phyloP scores from a whole-genome alignment of 2,113 vertebrate genomes.

The Ciconia boyciana region DNA sequence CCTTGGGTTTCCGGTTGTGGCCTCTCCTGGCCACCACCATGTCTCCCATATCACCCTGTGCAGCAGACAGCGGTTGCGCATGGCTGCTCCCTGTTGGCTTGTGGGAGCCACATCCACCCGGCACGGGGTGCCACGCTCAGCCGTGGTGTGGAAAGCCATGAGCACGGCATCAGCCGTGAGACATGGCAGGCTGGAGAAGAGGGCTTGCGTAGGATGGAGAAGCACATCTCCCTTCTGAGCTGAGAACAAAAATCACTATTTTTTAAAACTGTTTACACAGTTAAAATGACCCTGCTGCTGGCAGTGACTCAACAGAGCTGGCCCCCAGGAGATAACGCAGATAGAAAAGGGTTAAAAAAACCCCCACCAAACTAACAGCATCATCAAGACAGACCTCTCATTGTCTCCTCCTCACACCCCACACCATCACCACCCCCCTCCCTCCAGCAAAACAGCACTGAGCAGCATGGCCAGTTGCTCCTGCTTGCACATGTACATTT shows the following conservation, averaged over 20 bases:
- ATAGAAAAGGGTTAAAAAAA: background rate
- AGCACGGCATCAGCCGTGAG: background rate
- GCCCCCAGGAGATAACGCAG: background rate
- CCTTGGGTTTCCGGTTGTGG: background rate
- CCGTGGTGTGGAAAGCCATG: rapidly evolving
- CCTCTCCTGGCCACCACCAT: too few species aligned
- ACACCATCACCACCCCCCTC: background rate
- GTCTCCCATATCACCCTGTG: background rate
- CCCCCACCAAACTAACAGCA: background rate
- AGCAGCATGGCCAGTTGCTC: background rate
- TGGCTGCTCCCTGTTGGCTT: background rate
- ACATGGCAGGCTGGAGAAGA: background rate
- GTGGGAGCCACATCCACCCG: rapidly evolving
- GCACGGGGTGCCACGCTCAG: background rate
- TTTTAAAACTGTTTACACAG: background rate
- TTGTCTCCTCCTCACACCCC: background rate
- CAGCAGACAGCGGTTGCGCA: rapidly evolving
- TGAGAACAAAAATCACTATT: background rate
- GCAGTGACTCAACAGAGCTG: background rate
- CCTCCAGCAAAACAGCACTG: background rate
- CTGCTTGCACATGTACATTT: background rate
- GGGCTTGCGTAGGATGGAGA: background rate
- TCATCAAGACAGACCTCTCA: background rate
- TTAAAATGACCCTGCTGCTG: background rate
- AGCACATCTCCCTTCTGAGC: background rate